Conservation (phyloP, 2,888 invertebrate species). For the Oegoconia quadripuncta region DNA sequence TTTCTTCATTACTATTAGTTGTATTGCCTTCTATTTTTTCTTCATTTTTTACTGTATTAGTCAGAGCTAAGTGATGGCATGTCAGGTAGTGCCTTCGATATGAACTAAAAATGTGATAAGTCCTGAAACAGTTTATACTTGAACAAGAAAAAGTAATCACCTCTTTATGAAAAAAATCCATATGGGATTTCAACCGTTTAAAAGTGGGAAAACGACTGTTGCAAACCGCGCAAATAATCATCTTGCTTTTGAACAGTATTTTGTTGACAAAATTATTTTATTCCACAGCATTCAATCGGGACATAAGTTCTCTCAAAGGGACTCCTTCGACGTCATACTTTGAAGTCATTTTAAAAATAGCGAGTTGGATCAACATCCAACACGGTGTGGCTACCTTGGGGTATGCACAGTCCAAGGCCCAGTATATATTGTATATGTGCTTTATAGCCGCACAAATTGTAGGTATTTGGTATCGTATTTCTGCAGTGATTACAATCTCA, state of each 20-base stretch:
- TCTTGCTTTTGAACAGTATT: no score
- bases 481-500: background rate
- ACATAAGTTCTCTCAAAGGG: no score
- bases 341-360: background rate
- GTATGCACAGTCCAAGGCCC: background rate
- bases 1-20: no score
- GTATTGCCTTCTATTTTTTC: no score
- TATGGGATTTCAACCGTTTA: background rate
- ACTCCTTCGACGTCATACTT: background rate
- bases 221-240: no score
- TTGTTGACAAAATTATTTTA: no score
- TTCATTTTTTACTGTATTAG: no score
- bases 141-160: slow-evolving; percentile 6
- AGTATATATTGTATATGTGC: background rate
- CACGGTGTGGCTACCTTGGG: slow-evolving; percentile 4
- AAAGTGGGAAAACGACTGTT: no score
- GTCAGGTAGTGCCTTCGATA: slow-evolving; percentile 9
- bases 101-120: slow-evolving; percentile 7
- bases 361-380: slow-evolving; percentile 2
- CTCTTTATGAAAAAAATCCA: background rate
- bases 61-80: background rate
- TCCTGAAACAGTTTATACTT: slow-evolving; percentile 1
- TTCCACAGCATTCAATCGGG: no score
- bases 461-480: background rate
- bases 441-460: background rate